Evolutionary conservation across 2,113 vertebrate genomes (phyloP).

Genomic region (Daphoenositta chrysoptera): DNA sequence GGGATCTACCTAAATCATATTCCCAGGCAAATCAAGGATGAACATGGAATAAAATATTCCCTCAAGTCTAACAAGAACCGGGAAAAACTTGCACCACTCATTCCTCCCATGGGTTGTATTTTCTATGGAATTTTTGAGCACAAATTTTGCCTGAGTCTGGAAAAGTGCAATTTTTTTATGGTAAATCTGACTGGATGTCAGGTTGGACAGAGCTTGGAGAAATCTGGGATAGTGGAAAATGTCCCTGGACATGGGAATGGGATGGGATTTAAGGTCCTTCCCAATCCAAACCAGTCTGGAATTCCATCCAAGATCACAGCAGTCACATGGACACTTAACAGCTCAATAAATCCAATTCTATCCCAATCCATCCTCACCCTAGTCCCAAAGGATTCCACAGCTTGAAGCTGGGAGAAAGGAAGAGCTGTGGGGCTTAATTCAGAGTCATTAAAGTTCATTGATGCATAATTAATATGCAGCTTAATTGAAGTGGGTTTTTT

Average conservation of each 20-base stretch:
- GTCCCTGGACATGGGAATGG: background rate
- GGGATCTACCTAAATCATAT: background rate
- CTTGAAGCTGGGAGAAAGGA: background rate
- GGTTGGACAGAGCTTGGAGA: background rate
- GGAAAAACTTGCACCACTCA: background rate
- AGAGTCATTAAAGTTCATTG: background rate
- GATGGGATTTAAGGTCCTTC: background rate
- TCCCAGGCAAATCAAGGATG: background rate
- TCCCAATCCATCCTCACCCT: background rate
- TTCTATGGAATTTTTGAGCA: background rate
- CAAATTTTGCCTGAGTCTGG: background rate
- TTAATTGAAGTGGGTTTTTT: too few species aligned
- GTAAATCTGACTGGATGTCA: background rate
- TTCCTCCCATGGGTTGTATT: background rate
- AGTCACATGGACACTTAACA: background rate
- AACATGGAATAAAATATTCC: background rate
- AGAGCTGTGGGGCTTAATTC: background rate
- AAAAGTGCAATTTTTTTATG: background rate
- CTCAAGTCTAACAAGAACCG: background rate
- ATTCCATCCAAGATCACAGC: background rate
- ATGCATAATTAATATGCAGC: background rate
- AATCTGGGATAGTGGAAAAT: background rate
- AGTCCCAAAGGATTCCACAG: background rate
- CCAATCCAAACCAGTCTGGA: background rate
- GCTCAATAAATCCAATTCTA: background rate